Base-by-base conservation (phyloP, 2,888 invertebrate species). In the Parthenolecanium corni region DNA sequence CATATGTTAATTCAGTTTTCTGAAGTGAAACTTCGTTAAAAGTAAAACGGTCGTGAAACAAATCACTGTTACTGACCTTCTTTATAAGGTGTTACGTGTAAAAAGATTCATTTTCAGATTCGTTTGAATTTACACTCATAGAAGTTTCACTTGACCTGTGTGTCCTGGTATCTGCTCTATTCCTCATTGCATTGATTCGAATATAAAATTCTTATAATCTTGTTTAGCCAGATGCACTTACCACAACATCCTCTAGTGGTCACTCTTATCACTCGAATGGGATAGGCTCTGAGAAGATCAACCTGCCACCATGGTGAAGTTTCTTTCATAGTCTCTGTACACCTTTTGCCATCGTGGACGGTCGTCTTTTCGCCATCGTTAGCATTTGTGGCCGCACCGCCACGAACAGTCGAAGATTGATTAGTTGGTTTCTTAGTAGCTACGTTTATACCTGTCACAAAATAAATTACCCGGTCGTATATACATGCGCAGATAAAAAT, bases 301-400 rank as follows among this genome's bases (percentile, higher is more conserved):
- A 92, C 91, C 69, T 86, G 84, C 92, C 92, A 93, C 90, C 91
- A 93, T 0, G 92, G 92, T 21, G 90, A 90, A 0, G 86, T 85
- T 71, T 93, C 92, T 65, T 85, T 82, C 72, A 87, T 86, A 0
- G 92, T 93, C 76, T 92, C 91, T 0, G 90, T 88, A 73, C 93
- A 93, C 66, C 87, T 78, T 71, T 86, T 85, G 14, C 88, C 89
- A 69, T 92, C 91, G 71, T 91, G 90, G 65, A 89, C 86, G 40
- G 88, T 83, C 66, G 84, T 83, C 68, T 79, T 78, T 72, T 90
- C 88, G 1, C 92, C 93, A 71, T 92, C 92, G 71, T 92, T 92
- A 14, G 89, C 92, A 72, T 87, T 89, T 58, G 80, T 78, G 0
- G 90, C 85, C 4, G 81, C 81, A 1, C 91, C 91, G 1, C 89